Evolutionary conservation across 2,113 vertebrate genomes (phyloP), one percentile per base, ranked within the genome.

Genomic region (Anguilla rostrata): DNA sequence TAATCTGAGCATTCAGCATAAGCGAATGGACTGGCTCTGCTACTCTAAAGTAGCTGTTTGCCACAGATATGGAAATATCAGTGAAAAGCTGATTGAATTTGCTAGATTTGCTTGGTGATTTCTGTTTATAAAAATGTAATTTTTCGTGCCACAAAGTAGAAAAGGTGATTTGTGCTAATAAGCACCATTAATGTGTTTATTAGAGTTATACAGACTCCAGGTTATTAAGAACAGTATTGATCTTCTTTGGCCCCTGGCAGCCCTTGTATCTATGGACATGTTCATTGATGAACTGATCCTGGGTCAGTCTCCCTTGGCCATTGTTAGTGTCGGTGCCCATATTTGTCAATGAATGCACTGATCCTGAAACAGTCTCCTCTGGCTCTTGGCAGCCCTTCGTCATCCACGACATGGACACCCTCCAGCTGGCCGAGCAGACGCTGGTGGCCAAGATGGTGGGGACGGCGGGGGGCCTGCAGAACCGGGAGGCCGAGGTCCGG

Each of bases 401-500:
- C 90, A 98, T 99, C 87, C 98, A 99, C 0, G 98, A 99, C 91
- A 99, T 99, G 98, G 98, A 99, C 63, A 99, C 98, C 0, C 89
- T 99, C 84, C 98, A 98, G 49, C 96, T 98, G 95, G 98, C 98
- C 0, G 98, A 99, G 94, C 97, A 97, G 95, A 99, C 98, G 0
- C 92, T 99, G 81, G 96, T 98, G 91, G 97, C 98, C 66, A 97
- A 99, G 90, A 88, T 99, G 93, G 97, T 99, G 16, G 96, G 96
- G 88, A 94, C 97, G 0, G 91, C 96, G 0, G 92, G 91, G 11
- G 93, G 95, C 40, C 95, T 98, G 79, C 97, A 97, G 92, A 97
- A 98, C 93, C 96, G 97, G 89, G 98, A 99, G 87, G 97, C 96
- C 0, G 98, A 98, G 78, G 98, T 98, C 29, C 96, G 98, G 3